A percentile compares a stretch with the other conserved stretches of the same genome.
These are phyloP conservation scores for Ascaphus truei DNA, from an alignment of 2,113 vertebrate species.

Conservation along the genomic window DNA sequence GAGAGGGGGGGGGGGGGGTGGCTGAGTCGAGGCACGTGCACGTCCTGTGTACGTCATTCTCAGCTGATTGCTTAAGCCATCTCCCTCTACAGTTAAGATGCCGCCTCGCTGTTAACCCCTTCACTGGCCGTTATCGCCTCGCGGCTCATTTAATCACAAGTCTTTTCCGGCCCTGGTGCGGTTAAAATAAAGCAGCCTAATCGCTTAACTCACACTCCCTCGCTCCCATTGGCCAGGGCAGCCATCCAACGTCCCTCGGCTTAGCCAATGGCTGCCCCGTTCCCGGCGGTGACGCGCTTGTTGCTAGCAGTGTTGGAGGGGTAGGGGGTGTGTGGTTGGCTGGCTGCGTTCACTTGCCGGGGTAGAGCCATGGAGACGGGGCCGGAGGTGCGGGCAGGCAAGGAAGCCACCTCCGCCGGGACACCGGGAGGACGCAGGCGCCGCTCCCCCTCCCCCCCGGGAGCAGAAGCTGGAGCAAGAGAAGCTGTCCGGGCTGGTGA, in stretches of 20 bases:
- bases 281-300: neutral
- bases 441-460: conserved; percentile 7
- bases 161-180: neutral
- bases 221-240: neutral
- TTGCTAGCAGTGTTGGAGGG: neutral
- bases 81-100: too few species aligned
- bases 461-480: conserved; percentile 79
- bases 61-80: too few species aligned
- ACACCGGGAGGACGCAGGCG: neutral
- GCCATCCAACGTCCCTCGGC: neutral
- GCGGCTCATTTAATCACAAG: neutral
- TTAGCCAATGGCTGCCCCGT: neutral
- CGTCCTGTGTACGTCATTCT: too few species aligned
- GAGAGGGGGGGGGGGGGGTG: neutral
- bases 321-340: neutral
- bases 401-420: neutral
- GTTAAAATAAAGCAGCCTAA: neutral
- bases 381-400: neutral
- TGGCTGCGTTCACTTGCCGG: neutral
- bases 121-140: neutral
- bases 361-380: conserved; percentile 2
- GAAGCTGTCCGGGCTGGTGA: conserved; percentile 90
- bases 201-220: too few species aligned
- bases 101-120: neutral
- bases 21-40: neutral